Evolutionary conservation across 2,888 invertebrate species (phyloP).

Genomic region (Entomobrya proxima): DNA sequence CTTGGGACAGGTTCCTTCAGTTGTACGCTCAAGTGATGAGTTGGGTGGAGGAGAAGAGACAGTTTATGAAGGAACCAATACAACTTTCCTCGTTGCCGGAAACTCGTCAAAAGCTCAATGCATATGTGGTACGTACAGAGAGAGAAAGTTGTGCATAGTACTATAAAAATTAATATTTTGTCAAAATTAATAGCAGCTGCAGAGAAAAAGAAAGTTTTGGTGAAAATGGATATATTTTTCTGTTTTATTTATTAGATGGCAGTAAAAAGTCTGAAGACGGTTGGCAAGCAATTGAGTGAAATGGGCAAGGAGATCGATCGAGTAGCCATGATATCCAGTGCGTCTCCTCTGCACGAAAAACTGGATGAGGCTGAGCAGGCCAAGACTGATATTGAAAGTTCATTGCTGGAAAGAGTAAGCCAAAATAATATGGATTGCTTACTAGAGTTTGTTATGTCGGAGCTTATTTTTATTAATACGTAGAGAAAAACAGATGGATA

Average conservation of each 20-base stretch:
- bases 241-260: constrained; percentile 81
- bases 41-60: constrained; percentile 90
- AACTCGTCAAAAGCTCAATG: constrained; percentile 89
- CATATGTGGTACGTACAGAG: constrained; percentile 84
- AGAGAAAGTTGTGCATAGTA: neutral
- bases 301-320: constrained; percentile 93
- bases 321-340: constrained; percentile 89
- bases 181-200: neutral
- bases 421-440: too few relatives aligned
- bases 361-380: constrained; percentile 91
- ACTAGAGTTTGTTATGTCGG: too few relatives aligned
- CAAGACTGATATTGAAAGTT: constrained; percentile 89
- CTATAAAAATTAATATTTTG: neutral
- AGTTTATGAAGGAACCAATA: constrained; percentile 87
- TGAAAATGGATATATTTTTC: neutral
- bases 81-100: constrained; percentile 87
- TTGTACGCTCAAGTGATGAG: constrained; percentile 88
- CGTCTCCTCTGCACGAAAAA: constrained; percentile 90
- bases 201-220: neutral
- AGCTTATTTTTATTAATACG: constrained; percentile 20
- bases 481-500: too few relatives aligned
- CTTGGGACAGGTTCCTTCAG: constrained; percentile 90
- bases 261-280: constrained; percentile 91
- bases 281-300: constrained; percentile 91
- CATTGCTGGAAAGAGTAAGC: constrained; percentile 90